Base-by-base conservation (phyloP, 2,113 vertebrate species). In the Callipepla squamata region DNA sequence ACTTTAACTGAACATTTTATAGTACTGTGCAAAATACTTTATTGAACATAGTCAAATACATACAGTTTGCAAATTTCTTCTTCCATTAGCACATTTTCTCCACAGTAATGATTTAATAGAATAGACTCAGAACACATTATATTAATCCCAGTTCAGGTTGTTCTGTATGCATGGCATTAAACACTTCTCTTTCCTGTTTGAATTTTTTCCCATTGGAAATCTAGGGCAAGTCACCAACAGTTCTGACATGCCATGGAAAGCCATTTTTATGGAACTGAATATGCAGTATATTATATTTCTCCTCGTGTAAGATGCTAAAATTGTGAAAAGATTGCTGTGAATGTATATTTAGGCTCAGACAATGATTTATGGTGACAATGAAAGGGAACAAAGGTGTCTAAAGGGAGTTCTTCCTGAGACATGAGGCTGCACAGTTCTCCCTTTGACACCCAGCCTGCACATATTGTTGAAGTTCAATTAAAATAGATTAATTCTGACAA, bases 291-390 rank as follows among this genome's bases (percentile, higher is more conserved):
- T 93, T 81, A 82, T 85, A 77, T 45, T 26, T 74, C 72, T 73
- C 38, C 78, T 95, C 92, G 95, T 70, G 72, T 94, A 96, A 96
- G 75, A 89, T 57, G 47, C 89, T 94, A 95, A 96, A 93, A 89
- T 36, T 85, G 45, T 82, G 75, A 62, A 67, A 77, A 68, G 79
- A 61, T 9, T 80, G 32, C 63, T 92, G 61, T 75, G 66, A 92
- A 81, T 75, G 26, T 91, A 80, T 92, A 85, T 92, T 94, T 89
- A 85, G 81, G 32, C 58, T 91, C 66, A 77, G 67, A 9, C 58
- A 92, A 50, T 74, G 78, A 89, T 89, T 85, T 91, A 22, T 85
- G 50, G 21, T 62, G 36, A 85, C 18, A 53, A 65, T 85, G 21
- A 92, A 94, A 87, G 34, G 36, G 32, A 84, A 32, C 4, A 94